Evolutionary conservation across 2,113 vertebrate genomes (phyloP).

Genomic region (Gymnogyps californianus): DNA sequence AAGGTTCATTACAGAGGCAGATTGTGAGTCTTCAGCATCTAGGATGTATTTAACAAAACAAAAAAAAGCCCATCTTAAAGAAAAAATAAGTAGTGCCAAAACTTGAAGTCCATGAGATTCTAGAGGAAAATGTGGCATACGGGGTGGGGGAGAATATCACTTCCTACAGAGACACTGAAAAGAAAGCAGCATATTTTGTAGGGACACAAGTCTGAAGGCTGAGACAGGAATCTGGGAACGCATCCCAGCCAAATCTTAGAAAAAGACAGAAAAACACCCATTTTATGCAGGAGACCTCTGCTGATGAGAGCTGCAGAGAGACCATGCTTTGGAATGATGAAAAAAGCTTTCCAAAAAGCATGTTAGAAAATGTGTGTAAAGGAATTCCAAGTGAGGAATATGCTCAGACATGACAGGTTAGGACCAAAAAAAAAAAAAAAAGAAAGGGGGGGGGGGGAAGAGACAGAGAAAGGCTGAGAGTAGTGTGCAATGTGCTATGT

Average conservation of each 20-base stretch:
- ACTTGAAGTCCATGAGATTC: not conserved
- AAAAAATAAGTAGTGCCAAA: not conserved
- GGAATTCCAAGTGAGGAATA: not conserved
- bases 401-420: not conserved
- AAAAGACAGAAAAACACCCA: not conserved
- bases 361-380: not conserved
- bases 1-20: not conserved
- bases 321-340: not conserved
- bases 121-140: not conserved
- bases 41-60: not conserved
- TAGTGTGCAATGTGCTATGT: not conserved
- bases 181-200: not conserved
- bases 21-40: not conserved
- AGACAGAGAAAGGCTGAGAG: not conserved
- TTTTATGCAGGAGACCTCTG: not conserved
- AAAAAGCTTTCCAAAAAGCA: not conserved
- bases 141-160: not conserved
- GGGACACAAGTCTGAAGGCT: not conserved
- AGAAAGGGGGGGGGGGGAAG: too few relatives aligned
- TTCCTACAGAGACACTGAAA: not conserved
- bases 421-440: not conserved
- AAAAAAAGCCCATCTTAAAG: not conserved
- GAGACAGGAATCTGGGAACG: not conserved
- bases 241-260: not conserved
- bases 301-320: not conserved